Conservation (phyloP, 2,113 vertebrate genomes). For the Erythrocercus mccallii region DNA sequence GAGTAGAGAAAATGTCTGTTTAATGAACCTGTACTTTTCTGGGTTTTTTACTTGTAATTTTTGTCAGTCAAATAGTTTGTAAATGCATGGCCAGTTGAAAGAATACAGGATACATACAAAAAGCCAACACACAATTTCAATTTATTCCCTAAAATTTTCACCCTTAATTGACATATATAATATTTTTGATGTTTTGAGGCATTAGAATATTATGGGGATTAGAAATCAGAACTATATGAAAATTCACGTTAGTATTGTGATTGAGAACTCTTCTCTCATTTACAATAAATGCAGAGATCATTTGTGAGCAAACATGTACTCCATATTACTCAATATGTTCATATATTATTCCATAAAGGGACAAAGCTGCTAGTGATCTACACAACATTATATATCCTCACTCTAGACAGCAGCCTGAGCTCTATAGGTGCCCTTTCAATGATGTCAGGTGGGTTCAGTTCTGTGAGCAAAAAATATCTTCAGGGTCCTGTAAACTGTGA, state of each 20-base stretch:
- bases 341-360: background rate
- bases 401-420: background rate
- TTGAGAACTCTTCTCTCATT: background rate
- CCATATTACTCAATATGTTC: background rate
- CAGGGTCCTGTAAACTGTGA: background rate
- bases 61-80: background rate
- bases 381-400: background rate
- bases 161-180: background rate
- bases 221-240: background rate
- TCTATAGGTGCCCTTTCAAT: background rate
- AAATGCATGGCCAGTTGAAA: background rate
- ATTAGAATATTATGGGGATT: background rate
- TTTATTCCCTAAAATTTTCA: background rate
- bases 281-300: background rate
- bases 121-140: background rate
- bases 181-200: background rate
- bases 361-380: background rate
- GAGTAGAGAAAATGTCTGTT: background rate
- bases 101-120: background rate
- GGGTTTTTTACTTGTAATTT: background rate
- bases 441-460: background rate
- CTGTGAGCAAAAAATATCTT: background rate
- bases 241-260: background rate
- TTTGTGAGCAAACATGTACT: background rate
- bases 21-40: background rate